Evolutionary conservation across 2,797 vertebrate genomes (phyloP).

Genomic region (Botia almorhae): DNA sequence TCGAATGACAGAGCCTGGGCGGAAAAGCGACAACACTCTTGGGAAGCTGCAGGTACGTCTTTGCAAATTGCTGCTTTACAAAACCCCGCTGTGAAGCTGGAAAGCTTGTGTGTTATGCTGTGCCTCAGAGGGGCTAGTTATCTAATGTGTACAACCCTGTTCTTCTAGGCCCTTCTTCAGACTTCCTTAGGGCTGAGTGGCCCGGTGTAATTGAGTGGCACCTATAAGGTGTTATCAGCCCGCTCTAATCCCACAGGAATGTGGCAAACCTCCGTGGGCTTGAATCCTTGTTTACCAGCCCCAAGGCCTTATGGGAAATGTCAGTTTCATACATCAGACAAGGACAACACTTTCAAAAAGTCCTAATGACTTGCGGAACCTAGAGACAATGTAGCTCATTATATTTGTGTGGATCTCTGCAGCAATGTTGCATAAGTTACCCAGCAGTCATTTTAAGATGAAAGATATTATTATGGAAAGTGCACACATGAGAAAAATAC

Average conservation of each 20-base stretch:
- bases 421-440: not conserved
- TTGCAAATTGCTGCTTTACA: constrained; percentile 17
- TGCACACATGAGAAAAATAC: not conserved
- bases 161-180: constrained; percentile 34
- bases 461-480: not conserved
- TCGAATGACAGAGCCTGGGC: not conserved
- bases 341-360: constrained; percentile 12
- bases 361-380: not conserved
- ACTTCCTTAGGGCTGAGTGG: constrained; percentile 64
- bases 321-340: not conserved
- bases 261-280: not conserved
- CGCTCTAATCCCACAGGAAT: constrained; percentile 26
- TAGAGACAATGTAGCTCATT: not conserved
- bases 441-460: not conserved
- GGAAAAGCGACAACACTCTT: not conserved
- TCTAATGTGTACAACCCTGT: constrained; percentile 58
- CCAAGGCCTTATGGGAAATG: constrained; percentile 3
- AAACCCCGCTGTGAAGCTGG: not conserved
- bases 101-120: constrained; percentile 21
- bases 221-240: constrained; percentile 28
- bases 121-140: constrained; percentile 60
- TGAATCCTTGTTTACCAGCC: constrained; percentile 1
- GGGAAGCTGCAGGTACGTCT: constrained; percentile 40
- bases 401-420: constrained; percentile 3
- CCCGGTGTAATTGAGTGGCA: constrained; percentile 50